A percentile compares a stretch with the other conserved stretches of the same genome.
Conservation (phyloP, 1,140 invertebrate genomes). For the Meloidogyne exigua region DNA sequence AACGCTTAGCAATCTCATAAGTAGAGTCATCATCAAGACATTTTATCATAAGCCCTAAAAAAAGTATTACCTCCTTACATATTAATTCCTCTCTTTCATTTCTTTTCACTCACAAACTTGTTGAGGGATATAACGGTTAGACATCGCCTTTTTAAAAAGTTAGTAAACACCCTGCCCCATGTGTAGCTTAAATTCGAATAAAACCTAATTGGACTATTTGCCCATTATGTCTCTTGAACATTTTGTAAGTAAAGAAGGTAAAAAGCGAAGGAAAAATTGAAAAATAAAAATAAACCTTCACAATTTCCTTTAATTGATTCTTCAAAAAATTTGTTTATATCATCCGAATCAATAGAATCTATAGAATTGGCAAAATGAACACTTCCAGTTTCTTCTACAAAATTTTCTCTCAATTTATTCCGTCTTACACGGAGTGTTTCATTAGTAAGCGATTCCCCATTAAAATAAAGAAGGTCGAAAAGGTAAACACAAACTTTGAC, state of each 20-base stretch:
- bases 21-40: constrained; percentile 85
- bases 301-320: constrained; percentile 94
- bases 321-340: constrained; percentile 89
- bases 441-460: constrained; percentile 81
- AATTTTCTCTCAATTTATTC: constrained; percentile 71
- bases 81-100: too few relatives aligned
- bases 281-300: constrained; percentile 71
- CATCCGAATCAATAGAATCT: constrained; percentile 83
- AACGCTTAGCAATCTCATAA: constrained; percentile 96
- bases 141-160: too few relatives aligned
- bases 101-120: too few relatives aligned
- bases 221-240: background rate
- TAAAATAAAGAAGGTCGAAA: constrained; percentile 93
- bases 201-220: too few relatives aligned
- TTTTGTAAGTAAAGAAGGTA: background rate
- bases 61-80: too few relatives aligned
- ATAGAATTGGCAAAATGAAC: constrained; percentile 83
- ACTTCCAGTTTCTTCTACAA: constrained; percentile 71
- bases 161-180: too few relatives aligned
- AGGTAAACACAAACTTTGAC: constrained; percentile 96
- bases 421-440: constrained; percentile 77
- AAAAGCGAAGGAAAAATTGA: too few relatives aligned
- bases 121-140: too few relatives aligned
- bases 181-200: too few relatives aligned
- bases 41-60: constrained; percentile 95